Conservation (phyloP, 2,113 vertebrate genomes). For the Bostrychus sinensis region DNA sequence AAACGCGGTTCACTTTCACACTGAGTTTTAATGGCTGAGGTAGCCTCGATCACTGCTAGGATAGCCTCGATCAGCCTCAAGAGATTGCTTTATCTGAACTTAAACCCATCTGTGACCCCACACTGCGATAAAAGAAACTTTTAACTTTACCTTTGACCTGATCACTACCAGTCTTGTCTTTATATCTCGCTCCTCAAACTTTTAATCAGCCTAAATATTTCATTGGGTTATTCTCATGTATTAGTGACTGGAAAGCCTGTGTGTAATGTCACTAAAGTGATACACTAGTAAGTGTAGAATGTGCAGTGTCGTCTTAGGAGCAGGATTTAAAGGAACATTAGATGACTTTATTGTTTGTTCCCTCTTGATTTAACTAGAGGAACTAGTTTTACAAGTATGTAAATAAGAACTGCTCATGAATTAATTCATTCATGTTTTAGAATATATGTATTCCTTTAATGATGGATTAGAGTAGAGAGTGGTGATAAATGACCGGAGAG, state of each 20-base stretch:
- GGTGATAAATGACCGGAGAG: too few species aligned
- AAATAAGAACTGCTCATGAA: neutral
- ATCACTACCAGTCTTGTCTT: too few species aligned
- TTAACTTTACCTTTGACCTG: neutral
- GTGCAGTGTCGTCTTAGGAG: too few species aligned
- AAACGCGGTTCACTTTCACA: constrained; percentile 31
- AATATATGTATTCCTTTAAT: too few species aligned
- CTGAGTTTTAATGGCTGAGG: constrained; percentile 16
- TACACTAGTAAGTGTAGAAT: too few species aligned
- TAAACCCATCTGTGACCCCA: neutral
- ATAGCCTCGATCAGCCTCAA: neutral
- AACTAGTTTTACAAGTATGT: neutral
- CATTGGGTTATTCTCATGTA: neutral
- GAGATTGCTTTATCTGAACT: neutral
- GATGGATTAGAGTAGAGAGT: too few species aligned
- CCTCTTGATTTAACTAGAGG: neutral
- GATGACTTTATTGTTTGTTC: neutral
- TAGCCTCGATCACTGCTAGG: constrained; percentile 45
- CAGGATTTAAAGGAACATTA: too few species aligned
- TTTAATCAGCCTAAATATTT: neutral
- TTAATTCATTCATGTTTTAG: neutral
- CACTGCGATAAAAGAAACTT: neutral
- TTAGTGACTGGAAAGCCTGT: too few species aligned
- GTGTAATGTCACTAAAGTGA: too few species aligned
- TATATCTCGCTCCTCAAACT: neutral